These are phyloP conservation scores for Ophioninae sp. DNA, from an alignment of 2,888 invertebrate genomes.

Conservation along the genomic window DNA sequence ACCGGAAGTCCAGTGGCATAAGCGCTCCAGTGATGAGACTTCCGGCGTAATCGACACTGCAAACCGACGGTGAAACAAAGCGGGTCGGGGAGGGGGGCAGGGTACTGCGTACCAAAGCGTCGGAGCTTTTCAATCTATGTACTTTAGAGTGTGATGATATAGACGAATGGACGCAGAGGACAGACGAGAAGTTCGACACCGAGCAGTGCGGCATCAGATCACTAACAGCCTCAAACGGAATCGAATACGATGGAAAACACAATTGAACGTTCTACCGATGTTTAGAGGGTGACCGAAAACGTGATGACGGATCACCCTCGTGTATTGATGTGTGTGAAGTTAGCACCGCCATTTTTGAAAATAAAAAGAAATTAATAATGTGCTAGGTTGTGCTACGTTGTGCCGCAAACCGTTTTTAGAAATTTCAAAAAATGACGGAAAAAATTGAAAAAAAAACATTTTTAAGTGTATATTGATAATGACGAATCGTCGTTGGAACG, in stretches of 20 bases:
- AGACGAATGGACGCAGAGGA: background rate
- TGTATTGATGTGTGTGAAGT: no score
- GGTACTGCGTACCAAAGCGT: conserved; percentile 1
- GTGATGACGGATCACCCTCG: background rate
- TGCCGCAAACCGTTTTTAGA: no score
- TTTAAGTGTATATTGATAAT: no score
- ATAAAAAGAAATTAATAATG: no score
- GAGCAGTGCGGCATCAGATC: conserved; percentile 28
- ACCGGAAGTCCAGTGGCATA: conserved; percentile 66
- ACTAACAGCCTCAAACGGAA: conserved; percentile 43
- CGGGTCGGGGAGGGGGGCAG: background rate
- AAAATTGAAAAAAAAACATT: no score
- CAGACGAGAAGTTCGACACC: conserved; percentile 21
- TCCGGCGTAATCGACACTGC: conserved; percentile 71
- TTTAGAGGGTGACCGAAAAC: background rate
- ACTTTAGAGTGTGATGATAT: background rate
- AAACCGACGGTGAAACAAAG: background rate
- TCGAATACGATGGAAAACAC: conserved; percentile 52
- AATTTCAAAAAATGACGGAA: no score
- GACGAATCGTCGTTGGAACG: no score
- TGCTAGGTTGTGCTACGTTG: no score
- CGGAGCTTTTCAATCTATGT: conserved; percentile 33
- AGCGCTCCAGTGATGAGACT: conserved; percentile 66
- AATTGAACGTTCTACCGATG: conserved; percentile 39
- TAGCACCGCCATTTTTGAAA: no score